phyloP scores from a whole-genome alignment of 37 sponge, comb jelly and placozoan species.

The Chondrilla cf. caribensis region DNA sequence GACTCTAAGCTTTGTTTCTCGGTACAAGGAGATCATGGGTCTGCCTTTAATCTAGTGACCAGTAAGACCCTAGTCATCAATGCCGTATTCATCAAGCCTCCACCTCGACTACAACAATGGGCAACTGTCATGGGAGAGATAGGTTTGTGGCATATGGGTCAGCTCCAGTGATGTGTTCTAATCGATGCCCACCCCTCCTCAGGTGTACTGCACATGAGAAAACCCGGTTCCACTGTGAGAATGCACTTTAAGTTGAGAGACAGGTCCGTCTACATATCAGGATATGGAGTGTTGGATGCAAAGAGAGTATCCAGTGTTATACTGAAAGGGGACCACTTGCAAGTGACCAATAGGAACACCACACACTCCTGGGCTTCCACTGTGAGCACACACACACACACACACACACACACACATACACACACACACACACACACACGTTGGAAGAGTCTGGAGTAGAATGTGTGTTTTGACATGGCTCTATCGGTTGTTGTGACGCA shows the following conservation, averaged over 20 bases:
- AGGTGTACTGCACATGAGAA: not conserved
- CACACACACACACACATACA: no score
- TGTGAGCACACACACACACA: not conserved
- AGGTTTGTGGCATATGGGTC: not conserved
- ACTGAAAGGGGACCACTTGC: not conserved
- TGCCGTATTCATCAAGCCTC: constrained; percentile 23
- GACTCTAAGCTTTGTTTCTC: not conserved
- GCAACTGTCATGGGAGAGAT: constrained; percentile 9
- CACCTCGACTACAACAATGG: not conserved
- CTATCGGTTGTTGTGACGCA: no score
- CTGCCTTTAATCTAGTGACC: constrained; percentile 8
- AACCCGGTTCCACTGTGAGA: not conserved
- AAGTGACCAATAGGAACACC: not conserved
- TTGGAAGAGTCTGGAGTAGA: no score
- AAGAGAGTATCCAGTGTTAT: not conserved
- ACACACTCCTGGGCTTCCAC: not conserved
- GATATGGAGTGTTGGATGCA: constrained; percentile 1
- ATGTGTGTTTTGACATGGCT: no score
- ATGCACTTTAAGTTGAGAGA: not conserved
- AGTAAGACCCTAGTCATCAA: constrained; percentile 4
- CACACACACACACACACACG: no score
- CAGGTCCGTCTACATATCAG: not conserved
- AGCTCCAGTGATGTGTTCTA: not conserved
- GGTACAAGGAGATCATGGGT: not conserved
- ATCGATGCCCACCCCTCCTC: not conserved